phyloP scores from a whole-genome alignment of 2,888 invertebrate genomes.

The Synergus japonicus region DNA sequence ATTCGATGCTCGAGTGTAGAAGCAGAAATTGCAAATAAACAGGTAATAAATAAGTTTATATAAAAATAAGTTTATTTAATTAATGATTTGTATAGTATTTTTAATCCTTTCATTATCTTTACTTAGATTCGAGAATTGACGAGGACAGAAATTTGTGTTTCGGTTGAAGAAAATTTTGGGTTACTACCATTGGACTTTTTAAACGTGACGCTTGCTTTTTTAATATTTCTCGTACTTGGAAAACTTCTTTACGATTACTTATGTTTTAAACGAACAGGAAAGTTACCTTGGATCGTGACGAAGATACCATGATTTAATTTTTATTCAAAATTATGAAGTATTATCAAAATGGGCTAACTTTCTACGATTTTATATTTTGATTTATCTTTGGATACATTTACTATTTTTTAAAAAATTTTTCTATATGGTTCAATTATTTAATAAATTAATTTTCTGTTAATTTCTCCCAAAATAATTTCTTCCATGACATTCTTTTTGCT shows the following conservation, averaged over 20 bases:
- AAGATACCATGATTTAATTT: slow-evolving; percentile 81
- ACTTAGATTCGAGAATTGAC: slow-evolving; percentile 85
- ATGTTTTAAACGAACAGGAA: slow-evolving; percentile 87
- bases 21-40: slow-evolving; percentile 81
- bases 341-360: not conserved
- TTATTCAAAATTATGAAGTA: not conserved
- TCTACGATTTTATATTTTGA: too few relatives aligned
- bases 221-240: slow-evolving; percentile 85
- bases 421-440: not conserved
- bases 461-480: not conserved
- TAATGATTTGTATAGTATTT: not conserved
- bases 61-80: not conserved
- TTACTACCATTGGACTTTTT: slow-evolving; percentile 86
- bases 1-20: slow-evolving; percentile 84
- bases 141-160: slow-evolving; percentile 84
- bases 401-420: not conserved
- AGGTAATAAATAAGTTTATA: slow-evolving; percentile 76
- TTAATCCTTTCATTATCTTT: slow-evolving; percentile 54
- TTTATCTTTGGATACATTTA: not conserved
- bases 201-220: slow-evolving; percentile 83
- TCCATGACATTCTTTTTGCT: not conserved
- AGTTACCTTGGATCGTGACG: slow-evolving; percentile 90
- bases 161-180: slow-evolving; percentile 78
- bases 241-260: slow-evolving; percentile 91
- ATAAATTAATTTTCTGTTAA: not conserved